These are phyloP conservation scores for Nudaria mundana DNA, from an alignment of 2,888 invertebrate genomes.

Conservation along the genomic window DNA sequence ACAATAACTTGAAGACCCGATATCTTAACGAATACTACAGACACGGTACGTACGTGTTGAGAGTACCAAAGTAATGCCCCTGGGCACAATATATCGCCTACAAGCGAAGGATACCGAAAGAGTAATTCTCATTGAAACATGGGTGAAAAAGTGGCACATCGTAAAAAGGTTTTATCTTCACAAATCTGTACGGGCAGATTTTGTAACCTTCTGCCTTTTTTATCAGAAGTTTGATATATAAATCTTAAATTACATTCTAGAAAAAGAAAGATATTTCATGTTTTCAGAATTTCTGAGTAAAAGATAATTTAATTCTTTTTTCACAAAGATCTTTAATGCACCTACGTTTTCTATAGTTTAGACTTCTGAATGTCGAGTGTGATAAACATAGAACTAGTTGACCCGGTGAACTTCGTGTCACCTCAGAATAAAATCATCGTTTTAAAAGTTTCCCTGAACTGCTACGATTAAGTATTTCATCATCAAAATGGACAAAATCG, in stretches of 20 bases:
- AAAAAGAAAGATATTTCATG: background rate
- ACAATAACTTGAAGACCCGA: slow-evolving; percentile 12
- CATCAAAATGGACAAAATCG: no score
- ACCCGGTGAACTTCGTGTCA: no score
- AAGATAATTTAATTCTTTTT: background rate
- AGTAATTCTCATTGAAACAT: slow-evolving; percentile 33
- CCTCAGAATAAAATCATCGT: no score
- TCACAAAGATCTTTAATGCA: no score
- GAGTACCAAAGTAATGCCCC: slow-evolving; percentile 26
- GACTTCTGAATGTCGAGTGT: no score
- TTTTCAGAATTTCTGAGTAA: background rate
- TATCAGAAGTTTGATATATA: background rate
- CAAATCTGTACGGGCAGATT: background rate
- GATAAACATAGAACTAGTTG: no score
- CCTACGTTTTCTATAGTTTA: no score
- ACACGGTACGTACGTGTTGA: slow-evolving; percentile 30
- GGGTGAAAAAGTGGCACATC: slow-evolving; percentile 15
- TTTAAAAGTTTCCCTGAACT: no score
- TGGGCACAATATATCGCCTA: slow-evolving; percentile 26
- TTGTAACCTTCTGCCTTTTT: background rate
- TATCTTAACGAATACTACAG: slow-evolving; percentile 31
- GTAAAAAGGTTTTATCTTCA: slow-evolving; percentile 14
- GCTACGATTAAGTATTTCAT: no score
- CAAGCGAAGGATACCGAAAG: slow-evolving; percentile 18
- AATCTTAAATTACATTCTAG: background rate